A percentile compares a stretch with the other conserved stretches of the same genome.
Conservation (phyloP, 2,888 invertebrate species). For the Pantelozetes paolii region DNA sequence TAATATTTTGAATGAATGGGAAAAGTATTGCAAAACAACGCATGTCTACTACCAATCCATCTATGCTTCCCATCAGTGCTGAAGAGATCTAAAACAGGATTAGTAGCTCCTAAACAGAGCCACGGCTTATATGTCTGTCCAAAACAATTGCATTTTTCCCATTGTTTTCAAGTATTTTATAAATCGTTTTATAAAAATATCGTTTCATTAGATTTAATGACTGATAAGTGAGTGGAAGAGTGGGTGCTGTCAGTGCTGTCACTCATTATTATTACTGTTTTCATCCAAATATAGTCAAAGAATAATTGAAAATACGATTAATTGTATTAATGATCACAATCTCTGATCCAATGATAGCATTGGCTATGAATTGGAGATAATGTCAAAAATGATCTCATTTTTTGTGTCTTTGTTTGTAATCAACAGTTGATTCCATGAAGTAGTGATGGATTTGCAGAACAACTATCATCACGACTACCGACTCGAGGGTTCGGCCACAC, state of each 20-base stretch:
- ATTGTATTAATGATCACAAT: background rate
- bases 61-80: background rate
- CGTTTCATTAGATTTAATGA: background rate
- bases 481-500: slow-evolving; percentile 42
- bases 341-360: background rate
- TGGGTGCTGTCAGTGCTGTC: slow-evolving; percentile 15
- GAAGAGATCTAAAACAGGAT: background rate
- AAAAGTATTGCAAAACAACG: background rate
- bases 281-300: slow-evolving; percentile 7
- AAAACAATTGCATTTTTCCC: background rate
- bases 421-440: slow-evolving; percentile 31
- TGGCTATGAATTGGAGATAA: background rate
- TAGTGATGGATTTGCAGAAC: slow-evolving; percentile 43
- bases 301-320: background rate
- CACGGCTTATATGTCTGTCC: background rate
- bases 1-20: background rate
- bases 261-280: slow-evolving; percentile 13
- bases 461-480: slow-evolving; percentile 45
- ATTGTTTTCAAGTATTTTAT: background rate
- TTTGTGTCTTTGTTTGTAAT: slow-evolving; percentile 3
- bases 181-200: background rate
- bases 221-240: background rate
- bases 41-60: background rate
- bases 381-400: background rate
- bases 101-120: background rate